Evolutionary conservation across 2,113 vertebrate species (phyloP), one percentile per base, ranked within the genome.

Genomic region (Phaethornis superciliosus): DNA sequence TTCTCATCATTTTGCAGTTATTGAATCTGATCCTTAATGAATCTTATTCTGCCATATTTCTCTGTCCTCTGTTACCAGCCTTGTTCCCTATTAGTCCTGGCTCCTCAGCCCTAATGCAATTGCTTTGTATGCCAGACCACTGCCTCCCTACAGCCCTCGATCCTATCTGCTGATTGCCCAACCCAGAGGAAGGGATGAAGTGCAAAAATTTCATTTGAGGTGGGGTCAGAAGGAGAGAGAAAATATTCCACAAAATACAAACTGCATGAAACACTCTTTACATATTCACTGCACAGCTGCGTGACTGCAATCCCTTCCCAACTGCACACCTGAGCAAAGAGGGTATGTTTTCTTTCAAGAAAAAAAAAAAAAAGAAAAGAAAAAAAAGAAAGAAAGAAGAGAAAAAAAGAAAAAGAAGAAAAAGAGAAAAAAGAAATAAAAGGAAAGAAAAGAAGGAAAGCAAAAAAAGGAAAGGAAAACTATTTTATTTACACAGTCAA

Each of bases 191-290:
- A 85, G 1, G 7, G 94, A 84, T 85, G 80, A 90, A 96, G 62
- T 18, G 83, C 90, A 86, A 79, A 90, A 72, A 87, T 96, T 94
- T 88, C 88, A 94, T 86, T 21, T 40, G 63, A 93, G 89, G 89
- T 58, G 52, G 59, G 89, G 88, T 85, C 92, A 85, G 85, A 18
- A 90, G 78, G 93, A 95, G 81, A 7, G 46, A 93, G 88, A 92
- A 92, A 96, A 95, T 90, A 94, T 95, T 89, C 81, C 81, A 88
- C 74, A 52, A 95, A 94, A 88, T 32, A 94, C 71, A 84, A 89
- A 64, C 63, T 54, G 47, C 81, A 18, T 4, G 1, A 75, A 95
- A 22, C n/a, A 8, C 30, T 70, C 75, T 52, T 70, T 51, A 59
- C 40, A 62, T 58, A 90, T 90, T 68, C 92, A 16, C 70, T 4